A percentile compares a stretch with the other conserved stretches of the same genome.
Conservation (phyloP, 2,888 invertebrate species). For the Adelognathus sp. region DNA sequence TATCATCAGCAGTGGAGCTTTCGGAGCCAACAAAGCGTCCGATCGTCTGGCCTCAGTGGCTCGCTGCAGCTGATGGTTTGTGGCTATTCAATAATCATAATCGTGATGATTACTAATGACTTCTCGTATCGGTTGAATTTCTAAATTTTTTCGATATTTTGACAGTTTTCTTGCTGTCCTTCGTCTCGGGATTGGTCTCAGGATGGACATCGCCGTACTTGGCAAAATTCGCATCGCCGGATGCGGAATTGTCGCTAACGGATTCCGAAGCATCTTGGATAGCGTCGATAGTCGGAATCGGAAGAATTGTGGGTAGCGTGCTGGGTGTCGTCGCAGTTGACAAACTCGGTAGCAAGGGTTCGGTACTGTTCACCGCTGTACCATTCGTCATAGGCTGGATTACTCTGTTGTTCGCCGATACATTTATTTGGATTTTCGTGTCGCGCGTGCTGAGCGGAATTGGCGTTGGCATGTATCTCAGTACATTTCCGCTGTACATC, state of each 20-base stretch:
- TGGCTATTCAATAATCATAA: too few relatives aligned
- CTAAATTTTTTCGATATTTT: too few relatives aligned
- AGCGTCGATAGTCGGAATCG: conserved; percentile 59
- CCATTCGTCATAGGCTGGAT: conserved; percentile 48
- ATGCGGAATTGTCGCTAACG: conserved; percentile 57
- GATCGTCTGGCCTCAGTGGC: too few relatives aligned
- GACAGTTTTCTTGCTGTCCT: conserved; percentile 67
- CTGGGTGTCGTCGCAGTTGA: conserved; percentile 51
- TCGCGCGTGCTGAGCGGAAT: conserved; percentile 57
- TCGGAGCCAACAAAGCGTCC: too few relatives aligned
- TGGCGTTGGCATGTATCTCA: conserved; percentile 69
- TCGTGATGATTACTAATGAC: too few relatives aligned
- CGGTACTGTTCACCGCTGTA: conserved; percentile 46
- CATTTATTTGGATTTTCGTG: conserved; percentile 50
- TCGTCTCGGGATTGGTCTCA: conserved; percentile 65
- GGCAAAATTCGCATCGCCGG: conserved; percentile 61
- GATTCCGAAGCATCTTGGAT: conserved; percentile 57
- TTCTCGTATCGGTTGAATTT: too few relatives aligned
- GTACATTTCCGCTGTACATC: conserved; percentile 70
- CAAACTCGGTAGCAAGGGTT: conserved; percentile 54
- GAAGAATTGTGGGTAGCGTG: conserved; percentile 54
- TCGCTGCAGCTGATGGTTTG: too few relatives aligned
- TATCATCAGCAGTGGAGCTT: too few relatives aligned
- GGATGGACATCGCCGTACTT: conserved; percentile 75
- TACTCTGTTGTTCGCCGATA: conserved; percentile 48